Conservation (phyloP, 2,797 vertebrate genomes). For the Cynopterus sphinx region DNA sequence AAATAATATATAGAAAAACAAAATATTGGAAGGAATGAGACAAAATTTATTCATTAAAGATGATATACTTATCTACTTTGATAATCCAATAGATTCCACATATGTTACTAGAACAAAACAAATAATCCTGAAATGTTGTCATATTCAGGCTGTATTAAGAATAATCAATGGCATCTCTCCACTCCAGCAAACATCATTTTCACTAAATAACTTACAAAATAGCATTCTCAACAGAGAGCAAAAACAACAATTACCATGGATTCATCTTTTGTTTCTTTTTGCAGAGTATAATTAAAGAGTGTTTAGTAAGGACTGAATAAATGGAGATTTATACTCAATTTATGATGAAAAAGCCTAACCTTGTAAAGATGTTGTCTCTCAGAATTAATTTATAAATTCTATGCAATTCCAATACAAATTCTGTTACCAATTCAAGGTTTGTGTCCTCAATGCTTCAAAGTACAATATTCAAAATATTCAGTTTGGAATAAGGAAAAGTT, state of each 20-base stretch:
- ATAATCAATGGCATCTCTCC: background rate
- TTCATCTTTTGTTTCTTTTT: background rate
- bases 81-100: background rate
- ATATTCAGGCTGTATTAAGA: background rate
- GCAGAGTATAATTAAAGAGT: background rate
- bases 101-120: background rate
- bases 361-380: background rate
- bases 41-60: background rate
- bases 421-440: no score
- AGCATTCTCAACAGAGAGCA: background rate
- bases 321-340: slow-evolving; percentile 10
- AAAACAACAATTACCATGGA: background rate
- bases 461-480: no score
- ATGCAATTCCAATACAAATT: background rate
- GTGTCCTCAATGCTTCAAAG: no score
- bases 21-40: background rate
- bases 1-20: background rate
- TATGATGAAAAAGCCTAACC: background rate
- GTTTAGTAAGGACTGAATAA: background rate
- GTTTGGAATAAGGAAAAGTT: no score
- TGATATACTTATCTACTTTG: background rate
- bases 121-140: background rate
- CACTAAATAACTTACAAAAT: slow-evolving; percentile 12
- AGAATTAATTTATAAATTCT: slow-evolving; percentile 34
- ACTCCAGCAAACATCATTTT: background rate